Base-by-base conservation (phyloP, 2,888 invertebrate genomes). In the Siphlonurus alternatus region DNA sequence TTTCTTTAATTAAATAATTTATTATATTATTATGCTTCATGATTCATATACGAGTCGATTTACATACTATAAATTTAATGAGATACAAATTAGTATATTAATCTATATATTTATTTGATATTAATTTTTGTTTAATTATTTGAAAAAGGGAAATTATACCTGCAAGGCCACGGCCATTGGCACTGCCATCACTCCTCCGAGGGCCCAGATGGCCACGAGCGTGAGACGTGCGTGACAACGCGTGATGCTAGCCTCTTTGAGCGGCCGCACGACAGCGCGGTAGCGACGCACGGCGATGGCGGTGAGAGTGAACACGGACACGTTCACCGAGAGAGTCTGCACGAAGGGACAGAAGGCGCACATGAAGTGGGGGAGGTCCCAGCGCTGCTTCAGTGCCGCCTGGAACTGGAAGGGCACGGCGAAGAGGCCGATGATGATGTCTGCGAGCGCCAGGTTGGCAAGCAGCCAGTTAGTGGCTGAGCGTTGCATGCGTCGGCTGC, bases 321-420 rank as follows among this genome's bases (percentile, higher is more conserved):
- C 79, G 69, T 78, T 79, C 1, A 81, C 78, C n/a, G 78, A 76
- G 51, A 81, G 72, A 2, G 79, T 76, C 70, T 79, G 79, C 2
- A 79, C 76, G 70, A 79, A 81, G 0, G 81, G 80, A 19, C 80
- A 79, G 66, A 81, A 73, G 5, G 77, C 74, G 67, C 81, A 81
- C 73, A 81, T 75, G 66, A 80, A 76, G 54, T 73, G 67, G 0
- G 81, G 79, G 38, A 81, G 72, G 65, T 77, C 75, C 80, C 81
- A 81, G 61, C 76, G 72, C 70, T 81, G 80, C 10, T 91, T 79
- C 61, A 92, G 76, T 1, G 93, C 92, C 2, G 92, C 91, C 80
- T 92, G 91, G 74, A 92, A 92, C 78, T 78, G 78, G 69, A 80
- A 79, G 0, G 80, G 79, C 59, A 79, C 77, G 54, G 76, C 74